Evolutionary conservation across 37 sponge, comb jelly and placozoan species (phyloP).

Genomic region (Aplysina aerophoba): DNA sequence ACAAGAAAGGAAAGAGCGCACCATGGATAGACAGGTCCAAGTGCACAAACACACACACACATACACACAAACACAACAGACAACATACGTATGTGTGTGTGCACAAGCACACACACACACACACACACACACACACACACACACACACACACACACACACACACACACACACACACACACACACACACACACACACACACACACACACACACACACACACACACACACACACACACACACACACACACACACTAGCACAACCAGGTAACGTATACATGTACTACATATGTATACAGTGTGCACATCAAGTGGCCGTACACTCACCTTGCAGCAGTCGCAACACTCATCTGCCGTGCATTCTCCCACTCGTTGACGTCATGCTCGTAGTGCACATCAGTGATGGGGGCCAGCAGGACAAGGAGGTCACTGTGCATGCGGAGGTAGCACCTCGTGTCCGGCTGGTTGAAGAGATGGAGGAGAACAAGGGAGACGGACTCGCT

Average conservation of each 20-base stretch:
- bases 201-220: slow-evolving; percentile 30
- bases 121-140: not conserved
- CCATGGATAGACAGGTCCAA: too few species aligned
- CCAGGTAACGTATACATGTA: not conserved
- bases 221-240: slow-evolving; percentile 25
- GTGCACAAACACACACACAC: too few species aligned
- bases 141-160: slow-evolving; percentile 13
- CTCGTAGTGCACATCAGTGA: slow-evolving; percentile 77
- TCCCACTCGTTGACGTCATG: slow-evolving; percentile 32
- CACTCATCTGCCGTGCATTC: slow-evolving; percentile 1
- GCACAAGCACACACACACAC: not conserved
- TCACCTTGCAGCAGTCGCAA: not conserved
- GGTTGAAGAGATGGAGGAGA: slow-evolving; percentile 62
- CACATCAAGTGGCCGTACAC: not conserved
- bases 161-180: slow-evolving; percentile 12
- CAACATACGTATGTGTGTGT: too few species aligned
- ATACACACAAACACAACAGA: too few species aligned
- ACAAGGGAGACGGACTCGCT: slow-evolving; percentile 57
- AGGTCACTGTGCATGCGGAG: slow-evolving; percentile 8
- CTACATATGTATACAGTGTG: not conserved
- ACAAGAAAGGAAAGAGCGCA: too few species aligned
- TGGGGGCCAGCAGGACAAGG: slow-evolving; percentile 70
- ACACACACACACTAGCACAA: slow-evolving; percentile 21
- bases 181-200: slow-evolving; percentile 27
- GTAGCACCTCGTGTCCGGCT: slow-evolving; percentile 54